These are phyloP conservation scores for Corythoichthys intestinalis DNA, from an alignment of 2,113 vertebrate species.

Conservation along the genomic window DNA sequence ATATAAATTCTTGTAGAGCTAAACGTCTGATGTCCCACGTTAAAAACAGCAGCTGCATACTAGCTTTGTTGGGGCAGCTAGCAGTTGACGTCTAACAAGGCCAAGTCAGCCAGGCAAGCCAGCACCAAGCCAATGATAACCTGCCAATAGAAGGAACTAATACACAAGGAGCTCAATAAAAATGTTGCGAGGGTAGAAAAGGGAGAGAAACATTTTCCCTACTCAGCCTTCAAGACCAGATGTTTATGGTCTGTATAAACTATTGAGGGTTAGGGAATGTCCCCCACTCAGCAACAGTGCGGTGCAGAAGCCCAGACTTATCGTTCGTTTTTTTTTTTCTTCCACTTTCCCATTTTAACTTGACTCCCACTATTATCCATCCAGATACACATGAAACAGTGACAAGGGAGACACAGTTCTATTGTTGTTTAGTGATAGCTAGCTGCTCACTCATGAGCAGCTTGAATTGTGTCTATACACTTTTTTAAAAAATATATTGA, in stretches of 20 bases:
- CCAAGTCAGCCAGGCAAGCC: slow-evolving; percentile 56
- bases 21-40: slow-evolving; percentile 40
- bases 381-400: slow-evolving; percentile 56
- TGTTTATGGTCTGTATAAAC: slow-evolving; percentile 78
- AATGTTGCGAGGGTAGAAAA: slow-evolving; percentile 59
- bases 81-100: slow-evolving; percentile 49
- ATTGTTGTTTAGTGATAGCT: slow-evolving; percentile 53
- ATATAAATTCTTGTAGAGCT: slow-evolving; percentile 34
- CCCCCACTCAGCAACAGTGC: slow-evolving; percentile 58
- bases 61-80: slow-evolving; percentile 46
- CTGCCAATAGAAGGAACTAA: slow-evolving; percentile 72
- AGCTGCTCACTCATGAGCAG: slow-evolving; percentile 57
- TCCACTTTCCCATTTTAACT: slow-evolving; percentile 36
- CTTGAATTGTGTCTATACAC: slow-evolving; percentile 46
- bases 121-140: slow-evolving; percentile 66
- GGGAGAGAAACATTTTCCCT: slow-evolving; percentile 54
- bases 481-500: neutral
- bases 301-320: slow-evolving; percentile 67
- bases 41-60: slow-evolving; percentile 43
- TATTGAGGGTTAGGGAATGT: slow-evolving; percentile 72
- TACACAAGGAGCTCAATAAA: slow-evolving; percentile 64
- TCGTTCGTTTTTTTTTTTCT: slow-evolving; percentile 47
- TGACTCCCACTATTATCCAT: slow-evolving; percentile 63
- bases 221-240: slow-evolving; percentile 69
- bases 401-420: slow-evolving; percentile 70